Base-by-base conservation (phyloP, 92 coral and sea anemone genomes). In the Parazoanthus swiftii region DNA sequence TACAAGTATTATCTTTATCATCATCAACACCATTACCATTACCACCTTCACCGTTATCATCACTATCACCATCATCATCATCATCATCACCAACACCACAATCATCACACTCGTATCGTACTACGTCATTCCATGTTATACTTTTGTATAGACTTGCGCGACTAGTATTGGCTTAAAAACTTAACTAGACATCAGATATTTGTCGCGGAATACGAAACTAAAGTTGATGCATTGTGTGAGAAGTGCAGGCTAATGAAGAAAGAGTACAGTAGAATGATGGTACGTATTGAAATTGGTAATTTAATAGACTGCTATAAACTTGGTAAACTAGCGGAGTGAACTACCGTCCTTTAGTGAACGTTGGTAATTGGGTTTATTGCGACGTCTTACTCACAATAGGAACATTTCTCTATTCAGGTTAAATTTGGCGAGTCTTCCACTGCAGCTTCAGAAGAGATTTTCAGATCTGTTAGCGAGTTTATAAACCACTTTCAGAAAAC, bases 171-270 rank as follows among this genome's bases (percentile, higher is more conserved):
- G 39, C 26, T 3, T 1, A 15, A 74, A 74, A 33, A 91, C 89
- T 89, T 48, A 73, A 85, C 79, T 80, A 38, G 23, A 7, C 33
- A 0, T 54, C 80, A 96, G 99, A 43, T 20, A 70, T 96, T 96
- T 95, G 95, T 95, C 46, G 85, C 63, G 70, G 98, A 93, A 74
- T 96, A 96, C 81, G 99, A 96, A 81, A 81, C 89, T 50, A 96
- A 95, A 84, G 92, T 96, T 26, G 77, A 91, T 76, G 97, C 92
- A 14, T 82, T 96, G 88, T 89, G 93, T 70, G 95, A 91, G 23
- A 92, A 94, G 78, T 95, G 99, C 84, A 94, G 94, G 65, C 86
- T 93, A 56, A 97, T 97, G 98, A 97, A 97, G 80, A 93, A 95
- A 77, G 93, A 92, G 35, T 97, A 91, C 84, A 89, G 81, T 77